Conservation (phyloP, 2,797 vertebrate genomes). For the Notolabrus celidotus region DNA sequence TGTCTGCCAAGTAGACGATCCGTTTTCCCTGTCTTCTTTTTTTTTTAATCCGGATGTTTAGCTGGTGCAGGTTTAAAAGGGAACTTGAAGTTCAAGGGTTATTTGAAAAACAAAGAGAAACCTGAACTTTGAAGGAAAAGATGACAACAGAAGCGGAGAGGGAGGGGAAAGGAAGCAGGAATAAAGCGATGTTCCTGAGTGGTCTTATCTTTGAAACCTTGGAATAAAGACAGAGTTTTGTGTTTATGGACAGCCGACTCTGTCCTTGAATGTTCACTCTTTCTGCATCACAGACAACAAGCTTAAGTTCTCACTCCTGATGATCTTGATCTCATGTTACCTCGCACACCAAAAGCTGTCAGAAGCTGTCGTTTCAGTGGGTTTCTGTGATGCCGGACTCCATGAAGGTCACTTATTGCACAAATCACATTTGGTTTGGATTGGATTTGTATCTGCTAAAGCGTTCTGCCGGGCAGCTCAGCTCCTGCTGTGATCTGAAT, state of each 20-base stretch:
- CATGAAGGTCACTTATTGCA: slow-evolving; percentile 28
- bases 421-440: slow-evolving; percentile 9
- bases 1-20: slow-evolving; percentile 51
- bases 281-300: slow-evolving; percentile 22
- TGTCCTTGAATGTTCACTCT: slow-evolving; percentile 29
- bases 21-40: slow-evolving; percentile 24
- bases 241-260: slow-evolving; percentile 1
- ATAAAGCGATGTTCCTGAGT: slow-evolving; percentile 33
- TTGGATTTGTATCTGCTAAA: slow-evolving; percentile 27
- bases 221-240: neutral
- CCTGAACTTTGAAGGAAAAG: slow-evolving; percentile 48
- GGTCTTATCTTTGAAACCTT: slow-evolving; percentile 10
- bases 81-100: slow-evolving; percentile 61
- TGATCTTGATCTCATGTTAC: slow-evolving; percentile 40
- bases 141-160: slow-evolving; percentile 19
- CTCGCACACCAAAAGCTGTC: slow-evolving; percentile 9
- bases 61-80: slow-evolving; percentile 48
- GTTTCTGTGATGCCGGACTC: slow-evolving; percentile 15
- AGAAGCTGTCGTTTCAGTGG: neutral
- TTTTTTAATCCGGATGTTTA: slow-evolving; percentile 44
- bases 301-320: slow-evolving; percentile 20
- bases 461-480: neutral
- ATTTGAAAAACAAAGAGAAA: slow-evolving; percentile 69
- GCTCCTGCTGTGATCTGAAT: slow-evolving; percentile 21
- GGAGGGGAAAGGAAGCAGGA: slow-evolving; percentile 6